A percentile compares a stretch with the other conserved stretches of the same genome.
Evolutionary conservation across 2,797 vertebrate species (phyloP).

Genomic region (Pangasius mekongensis): DNA sequence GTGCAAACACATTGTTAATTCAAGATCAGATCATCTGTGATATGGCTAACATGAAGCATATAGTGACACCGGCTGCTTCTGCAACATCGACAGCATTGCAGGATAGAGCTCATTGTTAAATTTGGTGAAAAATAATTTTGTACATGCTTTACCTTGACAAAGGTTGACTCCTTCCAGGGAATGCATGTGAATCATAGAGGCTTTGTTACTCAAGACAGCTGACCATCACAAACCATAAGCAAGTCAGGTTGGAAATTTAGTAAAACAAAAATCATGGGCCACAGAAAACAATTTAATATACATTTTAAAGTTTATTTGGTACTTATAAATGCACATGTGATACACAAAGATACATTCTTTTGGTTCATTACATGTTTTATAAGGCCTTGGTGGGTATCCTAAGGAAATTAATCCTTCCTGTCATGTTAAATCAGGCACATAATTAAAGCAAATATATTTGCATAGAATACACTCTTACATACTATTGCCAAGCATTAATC

Average conservation of each 20-base stretch:
- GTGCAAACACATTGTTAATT: not conserved
- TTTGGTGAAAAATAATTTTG: not conserved
- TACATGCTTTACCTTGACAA: not conserved
- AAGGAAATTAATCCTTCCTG: not conserved
- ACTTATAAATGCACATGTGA: not conserved
- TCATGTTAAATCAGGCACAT: not conserved
- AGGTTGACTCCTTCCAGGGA: not conserved
- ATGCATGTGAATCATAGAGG: not conserved
- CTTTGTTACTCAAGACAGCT: not conserved
- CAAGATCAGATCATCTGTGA: not conserved
- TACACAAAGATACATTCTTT: not conserved
- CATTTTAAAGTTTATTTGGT: conserved; percentile 24
- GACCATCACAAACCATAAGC: not conserved
- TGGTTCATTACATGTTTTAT: not conserved
- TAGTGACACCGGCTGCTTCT: not conserved
- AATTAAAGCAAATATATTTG: not conserved
- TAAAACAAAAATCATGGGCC: not conserved
- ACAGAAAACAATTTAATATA: not conserved
- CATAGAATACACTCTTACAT: not conserved
- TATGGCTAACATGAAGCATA: not conserved
- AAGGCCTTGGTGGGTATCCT: not conserved
- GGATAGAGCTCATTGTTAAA: not conserved
- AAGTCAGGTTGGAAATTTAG: not conserved
- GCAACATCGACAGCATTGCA: not conserved
- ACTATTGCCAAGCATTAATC: not conserved